A percentile compares a stretch with the other conserved stretches of the same genome.
Evolutionary conservation across 2,888 invertebrate genomes (phyloP).

Genomic region (Pachliopta kotzebuea): DNA sequence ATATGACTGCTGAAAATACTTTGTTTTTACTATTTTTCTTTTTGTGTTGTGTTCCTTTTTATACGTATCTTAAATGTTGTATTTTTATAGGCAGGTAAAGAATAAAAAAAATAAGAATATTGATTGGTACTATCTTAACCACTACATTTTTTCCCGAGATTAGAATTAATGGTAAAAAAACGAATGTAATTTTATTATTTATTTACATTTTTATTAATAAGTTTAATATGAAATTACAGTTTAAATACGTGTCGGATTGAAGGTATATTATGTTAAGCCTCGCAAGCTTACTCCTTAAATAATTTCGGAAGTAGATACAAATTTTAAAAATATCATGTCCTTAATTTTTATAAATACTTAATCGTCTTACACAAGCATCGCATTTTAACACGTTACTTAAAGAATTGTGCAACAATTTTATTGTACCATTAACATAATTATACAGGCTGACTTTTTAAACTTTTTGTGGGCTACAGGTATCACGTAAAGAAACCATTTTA

Average conservation of each 20-base stretch:
- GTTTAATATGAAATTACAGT: constrained; percentile 13
- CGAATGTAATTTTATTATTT: constrained; percentile 38
- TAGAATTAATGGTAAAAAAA: constrained; percentile 19
- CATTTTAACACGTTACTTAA: constrained; percentile 22
- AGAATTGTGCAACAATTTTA: constrained; percentile 34
- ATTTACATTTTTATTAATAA: constrained; percentile 34
- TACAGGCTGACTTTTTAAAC: no score
- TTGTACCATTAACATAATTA: no score
- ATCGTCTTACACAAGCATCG: constrained; percentile 6
- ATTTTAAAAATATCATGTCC: constrained; percentile 2
- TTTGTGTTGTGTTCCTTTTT: no score
- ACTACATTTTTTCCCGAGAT: no score
- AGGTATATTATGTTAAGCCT: constrained; percentile 14
- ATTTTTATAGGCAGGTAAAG: no score
- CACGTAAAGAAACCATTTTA: no score
- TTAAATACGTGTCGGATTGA: constrained; percentile 13
- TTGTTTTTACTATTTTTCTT: no score
- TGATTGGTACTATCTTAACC: no score
- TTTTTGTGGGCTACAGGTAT: no score
- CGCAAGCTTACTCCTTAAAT: constrained; percentile 21
- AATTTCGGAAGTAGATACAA: not conserved
- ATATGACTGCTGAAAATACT: no score
- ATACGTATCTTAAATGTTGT: no score
- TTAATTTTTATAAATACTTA: constrained; percentile 19
- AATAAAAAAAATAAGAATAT: no score